Evolutionary conservation across 2,888 invertebrate species (phyloP), one percentile per base, ranked within the genome.

Genomic region (Eupelmus urozonus): DNA sequence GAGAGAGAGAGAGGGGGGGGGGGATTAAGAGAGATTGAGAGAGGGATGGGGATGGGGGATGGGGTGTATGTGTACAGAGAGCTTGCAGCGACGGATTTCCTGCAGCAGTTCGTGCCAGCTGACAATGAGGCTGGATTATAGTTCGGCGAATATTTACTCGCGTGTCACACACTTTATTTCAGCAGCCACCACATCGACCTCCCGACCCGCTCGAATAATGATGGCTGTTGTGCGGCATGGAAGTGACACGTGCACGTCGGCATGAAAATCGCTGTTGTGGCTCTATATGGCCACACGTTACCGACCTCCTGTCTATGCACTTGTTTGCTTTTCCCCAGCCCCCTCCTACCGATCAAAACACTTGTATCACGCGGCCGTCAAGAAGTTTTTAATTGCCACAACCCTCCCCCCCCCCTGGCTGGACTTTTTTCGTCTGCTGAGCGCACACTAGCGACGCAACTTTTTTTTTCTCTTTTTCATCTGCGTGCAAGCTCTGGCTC

Each of bases 101-200:
- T 51, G 66, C 55, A 70, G 59, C 63, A 57, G 20, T 71, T 75
- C 71, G 57, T 65, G 75, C 55, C 79, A 71, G 42, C 57, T 79
- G 71, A 75, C 70, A 66, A 66, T 71, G 59, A 70, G 16, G 49
- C 53, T 57, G 69, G 73, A 74, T 70, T 74, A 78, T 65, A 63
- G 63, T 70, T 74, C 59, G 45, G 20, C 23, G 74, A 70, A 70
- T 74, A 78, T 74, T 70, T 78, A 70, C 74, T 74, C 57, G 45
- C 51, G 53, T 42, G 57, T 70, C 62, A 25, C 42, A 25, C 42
- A 62, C 67, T 72, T 77, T 77, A 77, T 72, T 77, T 72, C 49
- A 25, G 25, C 25, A 34, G 29, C 2, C 51, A 16, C 63, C 9
- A 23, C 13, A 7, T 42, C 45, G n/a, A 13, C 20, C 20, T 13